These are phyloP conservation scores for Parauchenoglanis punctatus DNA, from an alignment of 2,797 vertebrate species.

Conservation along the genomic window DNA sequence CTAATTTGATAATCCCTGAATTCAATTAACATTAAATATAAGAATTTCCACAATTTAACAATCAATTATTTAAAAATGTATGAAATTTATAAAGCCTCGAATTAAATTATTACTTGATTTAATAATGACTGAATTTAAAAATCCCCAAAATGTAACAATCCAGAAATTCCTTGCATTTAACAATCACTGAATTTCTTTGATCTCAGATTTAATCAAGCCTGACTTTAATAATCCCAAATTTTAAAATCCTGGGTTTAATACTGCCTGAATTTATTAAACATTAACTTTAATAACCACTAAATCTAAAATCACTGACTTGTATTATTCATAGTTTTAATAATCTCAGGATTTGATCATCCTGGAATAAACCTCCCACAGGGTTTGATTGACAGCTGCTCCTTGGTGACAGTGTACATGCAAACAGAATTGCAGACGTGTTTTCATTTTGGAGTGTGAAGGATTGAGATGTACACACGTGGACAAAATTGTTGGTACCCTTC, in stretches of 20 bases:
- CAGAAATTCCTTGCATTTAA: too few relatives aligned
- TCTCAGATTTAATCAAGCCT: neutral
- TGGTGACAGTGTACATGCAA: neutral
- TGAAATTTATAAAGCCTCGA: too few relatives aligned
- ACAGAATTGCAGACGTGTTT: neutral
- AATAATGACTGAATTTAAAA: too few relatives aligned
- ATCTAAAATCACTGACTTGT: neutral
- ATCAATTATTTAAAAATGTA: too few relatives aligned
- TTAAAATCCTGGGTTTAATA: neutral
- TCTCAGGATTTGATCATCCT: neutral
- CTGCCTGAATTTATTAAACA: neutral
- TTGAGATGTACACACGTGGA: too few relatives aligned
- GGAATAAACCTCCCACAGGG: neutral
- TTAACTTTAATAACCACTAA: neutral
- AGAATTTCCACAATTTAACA: too few relatives aligned
- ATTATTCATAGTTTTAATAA: neutral
- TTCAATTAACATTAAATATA: neutral
- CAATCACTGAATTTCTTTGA: too few relatives aligned
- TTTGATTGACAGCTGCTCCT: too few relatives aligned
- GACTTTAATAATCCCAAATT: neutral
- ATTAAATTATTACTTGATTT: neutral
- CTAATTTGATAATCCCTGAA: neutral
- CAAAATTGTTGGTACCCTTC: too few relatives aligned
- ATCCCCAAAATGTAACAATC: too few relatives aligned
- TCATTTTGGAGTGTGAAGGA: too few relatives aligned